Evolutionary conservation across 1,140 invertebrate genomes (phyloP), one percentile per base, ranked within the genome.

Genomic region (Doryteuthis pealeii): DNA sequence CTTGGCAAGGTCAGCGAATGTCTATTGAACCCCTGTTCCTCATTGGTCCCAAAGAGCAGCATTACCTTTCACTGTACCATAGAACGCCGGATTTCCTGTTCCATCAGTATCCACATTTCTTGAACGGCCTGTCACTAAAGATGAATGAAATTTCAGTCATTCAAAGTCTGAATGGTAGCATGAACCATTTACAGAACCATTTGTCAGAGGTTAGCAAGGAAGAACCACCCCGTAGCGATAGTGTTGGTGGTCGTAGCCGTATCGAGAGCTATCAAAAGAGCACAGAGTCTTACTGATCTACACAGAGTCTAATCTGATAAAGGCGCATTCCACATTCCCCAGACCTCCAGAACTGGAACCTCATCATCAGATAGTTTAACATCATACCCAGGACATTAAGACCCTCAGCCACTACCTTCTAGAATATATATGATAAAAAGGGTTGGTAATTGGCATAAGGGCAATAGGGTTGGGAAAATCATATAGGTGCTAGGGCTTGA

Each of bases 1-100:
- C 95, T 0, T 91, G 96, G 35, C 92, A 96, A 78, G 96, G 96
- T 12, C 92, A 96, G 22, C 92, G 96, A 82, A 97, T 98, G 95
- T 97, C 96, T 18, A 91, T 97, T 85, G 96, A 98, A 69, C 81
- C 81, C 15, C 81, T 84, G 15, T 84, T 86, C 68, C 77, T 87
- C 73, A 78, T 79, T 26, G 80, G 82, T 70, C 35, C 86, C 91
- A 96, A 82, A 65, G 82, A 82, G 67, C 81, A 83, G 73, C 79
- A 87, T 90, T 96, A 82, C 94, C 94, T 68, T 91, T 92, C 75
- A 87, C 90, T 79, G 91, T 92, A 93, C 83, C 91, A 93, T 71
- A 68, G 75, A 76, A 91, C 94, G 62, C 93, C 94, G 72, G 94
- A 96, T 84, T 92, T 96, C 82, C 96, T 95, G 89, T 96, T 96